Base-by-base conservation (phyloP, 2,113 vertebrate species). In the Toxotes jaculatrix region DNA sequence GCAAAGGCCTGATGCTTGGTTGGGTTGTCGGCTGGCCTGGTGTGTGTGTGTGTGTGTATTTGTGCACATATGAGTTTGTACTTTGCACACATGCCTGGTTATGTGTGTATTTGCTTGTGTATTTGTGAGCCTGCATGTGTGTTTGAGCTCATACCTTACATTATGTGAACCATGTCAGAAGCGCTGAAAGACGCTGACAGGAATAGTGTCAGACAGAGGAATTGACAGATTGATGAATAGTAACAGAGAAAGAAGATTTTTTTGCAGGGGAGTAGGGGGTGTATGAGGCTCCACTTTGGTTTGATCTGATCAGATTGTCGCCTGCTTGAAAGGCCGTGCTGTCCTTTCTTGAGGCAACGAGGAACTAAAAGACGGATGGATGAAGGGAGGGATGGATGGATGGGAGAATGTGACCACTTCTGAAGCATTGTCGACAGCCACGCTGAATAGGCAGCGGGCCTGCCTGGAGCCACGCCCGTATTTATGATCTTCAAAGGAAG, bases 401-500 rank as follows among this genome's bases (percentile, higher is more conserved):
- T 91, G 85, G 82, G 82, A 88, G 86, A 88, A 88, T 85, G 83
- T 91, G 77, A 93, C 93, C 93, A 94, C 93, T 94, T 94, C 93
- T 90, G 88, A 94, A 65, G 91, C 89, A 93, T 93, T 93, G 93
- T 93, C 85, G 85, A 93, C 93, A 90, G 87, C 90, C 91, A 83
- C 57, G 77, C 89, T 86, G 91, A 93, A 93, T 80, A 90, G 91
- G 89, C 88, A 89, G 84, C 80, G 51, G 81, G 87, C 87, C 88
- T 88, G 86, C 77, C 74, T 89, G 87, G 90, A 90, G 86, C 88
- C 87, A 90, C 88, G 87, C 90, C 93, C 68, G 90, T 92, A 91
- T 93, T 93, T 93, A 92, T 93, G 91, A 92, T 87, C 91, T 92
- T 93, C 90, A 93, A 93, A 95, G 79, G 78, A 87, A 87, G 80